Evolutionary conservation across 2,797 vertebrate species (phyloP), one percentile per base, ranked within the genome.

Genomic region (Lagorchestes hirsutus): DNA sequence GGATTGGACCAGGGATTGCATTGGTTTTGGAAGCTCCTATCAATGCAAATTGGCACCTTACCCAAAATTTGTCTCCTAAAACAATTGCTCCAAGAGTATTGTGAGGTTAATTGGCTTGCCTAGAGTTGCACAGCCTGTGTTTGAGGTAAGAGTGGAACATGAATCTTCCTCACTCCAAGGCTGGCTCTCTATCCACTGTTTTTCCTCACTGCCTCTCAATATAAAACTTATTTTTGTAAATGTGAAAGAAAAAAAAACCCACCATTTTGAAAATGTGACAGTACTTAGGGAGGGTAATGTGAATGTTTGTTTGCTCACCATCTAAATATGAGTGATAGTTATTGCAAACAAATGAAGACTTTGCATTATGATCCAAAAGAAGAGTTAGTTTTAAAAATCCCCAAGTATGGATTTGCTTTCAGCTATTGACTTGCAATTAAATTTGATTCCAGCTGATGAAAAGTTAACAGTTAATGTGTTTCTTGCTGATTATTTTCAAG

Each of bases 401-500:
- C 0, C 9, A 55, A 54, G 55, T n/a, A 28, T 0, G 0, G 0
- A 0, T 93, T 55, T 28, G 55, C 94, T 55, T 34, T 57, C 59
- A 29, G 54, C 93, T 62, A 92, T 62, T 10, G 6, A 62, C 54
- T n/a, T 29, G 10, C n/a, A 46, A 82, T 46, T 82, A 40, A 82
- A 82, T 24, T 46, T 82, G 31, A 46, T 82, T 82, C 74, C 40
- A 82, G n/a, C 74, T 82, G 18, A 46, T 82, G 74, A 82, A 82
- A 18, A 82, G 22, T 40, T 82, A 0, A 0, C 0, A 0, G 40
- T 95, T 91, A 34, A 91, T 91, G 90, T 94, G 82, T 28, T 96
- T 90, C 12, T 27, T 55, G 95, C 50, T 22, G 93, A 90, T 40
- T 74, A 13, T 54, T 92, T 92, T 93, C 95, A 55, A 27, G 93